phyloP scores from a whole-genome alignment of 2,888 invertebrate species.

The Torymus aiolomorphi region DNA sequence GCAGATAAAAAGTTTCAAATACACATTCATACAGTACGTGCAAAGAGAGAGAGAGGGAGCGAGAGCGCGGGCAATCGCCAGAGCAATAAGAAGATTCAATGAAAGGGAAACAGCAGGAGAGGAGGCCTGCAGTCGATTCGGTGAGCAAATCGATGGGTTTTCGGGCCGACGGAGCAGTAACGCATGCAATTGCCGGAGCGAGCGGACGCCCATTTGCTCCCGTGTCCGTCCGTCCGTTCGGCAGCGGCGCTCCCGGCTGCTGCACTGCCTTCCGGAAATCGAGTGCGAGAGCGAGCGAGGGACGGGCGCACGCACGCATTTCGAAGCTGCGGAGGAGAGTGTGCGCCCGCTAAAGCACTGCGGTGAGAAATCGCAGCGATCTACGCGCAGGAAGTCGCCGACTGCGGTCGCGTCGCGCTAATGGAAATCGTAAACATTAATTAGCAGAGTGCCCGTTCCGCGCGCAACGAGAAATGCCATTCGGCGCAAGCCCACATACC shows the following conservation, averaged over 20 bases:
- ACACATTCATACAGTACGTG: background rate
- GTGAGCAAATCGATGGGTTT: slow-evolving; percentile 45
- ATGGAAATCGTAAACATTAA: slow-evolving; percentile 72
- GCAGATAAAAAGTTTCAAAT: slow-evolving; percentile 16
- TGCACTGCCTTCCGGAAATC: slow-evolving; percentile 42
- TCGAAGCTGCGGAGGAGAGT: background rate
- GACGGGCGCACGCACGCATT: background rate
- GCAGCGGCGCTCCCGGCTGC: background rate
- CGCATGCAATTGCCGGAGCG: slow-evolving; percentile 26
- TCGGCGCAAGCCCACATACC: slow-evolving; percentile 17
- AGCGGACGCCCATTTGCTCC: slow-evolving; percentile 24
- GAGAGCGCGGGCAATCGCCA: background rate
- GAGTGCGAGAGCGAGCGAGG: slow-evolving; percentile 13
- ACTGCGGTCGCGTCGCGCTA: slow-evolving; percentile 66
- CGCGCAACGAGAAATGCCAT: slow-evolving; percentile 42
- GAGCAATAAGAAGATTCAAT: slow-evolving; percentile 40
- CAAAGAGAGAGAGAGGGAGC: too few relatives aligned
- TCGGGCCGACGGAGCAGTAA: slow-evolving; percentile 6
- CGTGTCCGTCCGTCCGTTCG: background rate
- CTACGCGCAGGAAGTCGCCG: slow-evolving; percentile 64
- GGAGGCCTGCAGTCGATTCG: background rate
- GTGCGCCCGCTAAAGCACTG: slow-evolving; percentile 9
- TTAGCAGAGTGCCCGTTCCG: slow-evolving; percentile 64
- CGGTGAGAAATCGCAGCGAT: slow-evolving; percentile 58
- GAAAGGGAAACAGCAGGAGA: slow-evolving; percentile 39